Conservation (phyloP, 2,888 invertebrate genomes). For the Drosophila greeni region DNA sequence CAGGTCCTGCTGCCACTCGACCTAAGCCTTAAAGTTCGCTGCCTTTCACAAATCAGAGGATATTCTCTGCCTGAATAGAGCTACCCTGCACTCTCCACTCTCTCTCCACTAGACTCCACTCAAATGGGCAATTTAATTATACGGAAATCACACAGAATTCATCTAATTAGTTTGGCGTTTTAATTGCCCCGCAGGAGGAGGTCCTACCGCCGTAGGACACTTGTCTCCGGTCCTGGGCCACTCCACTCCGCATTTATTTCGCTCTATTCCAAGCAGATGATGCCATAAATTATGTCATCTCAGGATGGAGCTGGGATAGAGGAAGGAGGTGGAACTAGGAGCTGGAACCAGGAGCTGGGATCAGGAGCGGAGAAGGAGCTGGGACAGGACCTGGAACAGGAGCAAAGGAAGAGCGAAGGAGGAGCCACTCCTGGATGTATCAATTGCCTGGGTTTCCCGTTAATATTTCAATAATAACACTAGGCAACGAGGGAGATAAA, state of each 20-base stretch:
- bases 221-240: constrained; percentile 10
- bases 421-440: not conserved
- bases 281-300: constrained; percentile 50
- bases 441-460: constrained; percentile 40
- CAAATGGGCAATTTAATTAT: constrained; percentile 74
- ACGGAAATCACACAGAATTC: constrained; percentile 75
- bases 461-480: constrained; percentile 47
- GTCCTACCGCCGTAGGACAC: constrained; percentile 47
- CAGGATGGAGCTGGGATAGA: not conserved
- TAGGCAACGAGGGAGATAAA: not conserved
- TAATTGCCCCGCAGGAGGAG: constrained; percentile 61
- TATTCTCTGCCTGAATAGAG: constrained; percentile 18
- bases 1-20: not conserved
- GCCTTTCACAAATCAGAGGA: constrained; percentile 20
- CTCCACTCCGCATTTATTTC: constrained; percentile 6
- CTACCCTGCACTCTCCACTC: constrained; percentile 25
- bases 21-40: constrained; percentile 12
- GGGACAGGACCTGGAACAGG: not conserved
- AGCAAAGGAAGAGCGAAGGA: too few relatives aligned
- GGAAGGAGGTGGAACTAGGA: not conserved
- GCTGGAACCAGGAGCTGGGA: not conserved
- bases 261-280: constrained; percentile 14
- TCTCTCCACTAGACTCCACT: too few relatives aligned
- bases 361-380: too few relatives aligned
- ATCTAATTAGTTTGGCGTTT: constrained; percentile 73